Evolutionary conservation across 2,797 vertebrate genomes (phyloP).

Genomic region (Apogon hyalosoma): DNA sequence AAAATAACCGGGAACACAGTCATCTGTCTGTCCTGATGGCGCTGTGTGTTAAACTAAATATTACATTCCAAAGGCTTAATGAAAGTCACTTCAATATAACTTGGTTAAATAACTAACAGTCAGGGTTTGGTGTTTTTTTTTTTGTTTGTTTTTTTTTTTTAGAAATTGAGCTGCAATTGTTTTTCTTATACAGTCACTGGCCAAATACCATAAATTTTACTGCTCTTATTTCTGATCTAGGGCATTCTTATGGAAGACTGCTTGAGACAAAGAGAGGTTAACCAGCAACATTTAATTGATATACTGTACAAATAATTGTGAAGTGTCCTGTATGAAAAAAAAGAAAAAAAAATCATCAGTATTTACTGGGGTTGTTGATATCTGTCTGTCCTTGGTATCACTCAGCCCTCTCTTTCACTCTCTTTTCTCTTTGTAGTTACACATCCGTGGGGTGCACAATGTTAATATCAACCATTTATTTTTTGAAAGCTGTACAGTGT

Average conservation of each 20-base stretch:
- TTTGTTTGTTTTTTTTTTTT: constrained; percentile 38
- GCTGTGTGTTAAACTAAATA: constrained; percentile 49
- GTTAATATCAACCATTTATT: constrained; percentile 83
- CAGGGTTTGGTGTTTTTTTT: constrained; percentile 61
- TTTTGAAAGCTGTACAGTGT: constrained; percentile 87
- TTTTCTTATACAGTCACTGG: constrained; percentile 34
- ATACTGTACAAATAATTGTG: constrained; percentile 72
- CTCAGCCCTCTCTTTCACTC: constrained; percentile 59
- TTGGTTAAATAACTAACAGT: constrained; percentile 45
- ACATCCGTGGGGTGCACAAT: constrained; percentile 83
- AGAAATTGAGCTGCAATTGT: constrained; percentile 45
- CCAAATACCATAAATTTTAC: constrained; percentile 52
- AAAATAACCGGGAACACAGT: constrained; percentile 69
- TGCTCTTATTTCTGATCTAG: constrained; percentile 58
- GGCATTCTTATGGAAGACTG: constrained; percentile 63
- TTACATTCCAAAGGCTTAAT: constrained; percentile 76
- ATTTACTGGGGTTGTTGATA: constrained; percentile 74
- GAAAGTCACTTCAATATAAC: constrained; percentile 54
- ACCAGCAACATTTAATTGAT: constrained; percentile 76
- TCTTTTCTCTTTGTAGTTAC: constrained; percentile 73
- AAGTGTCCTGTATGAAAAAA: constrained; percentile 71
- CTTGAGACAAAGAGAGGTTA: constrained; percentile 74
- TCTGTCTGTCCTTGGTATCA: constrained; percentile 76
- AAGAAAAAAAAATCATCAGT: constrained; percentile 52
- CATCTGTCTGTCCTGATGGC: constrained; percentile 55